phyloP scores from a whole-genome alignment of 2,797 vertebrate genomes.

The Microcaecilia unicolor region DNA sequence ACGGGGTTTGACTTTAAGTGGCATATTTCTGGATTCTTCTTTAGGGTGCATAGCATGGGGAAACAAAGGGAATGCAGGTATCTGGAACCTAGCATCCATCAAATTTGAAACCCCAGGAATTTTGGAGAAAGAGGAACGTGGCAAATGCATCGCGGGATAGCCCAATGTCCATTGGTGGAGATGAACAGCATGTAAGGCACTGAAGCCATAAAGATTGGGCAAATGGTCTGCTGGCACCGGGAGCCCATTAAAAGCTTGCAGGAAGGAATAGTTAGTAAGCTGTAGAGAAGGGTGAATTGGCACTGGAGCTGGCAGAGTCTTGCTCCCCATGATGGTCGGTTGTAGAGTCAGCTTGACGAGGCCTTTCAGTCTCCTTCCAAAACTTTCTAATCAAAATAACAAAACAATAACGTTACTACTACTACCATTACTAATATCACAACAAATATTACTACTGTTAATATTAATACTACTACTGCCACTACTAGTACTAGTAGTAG shows the following conservation, averaged over 20 bases:
- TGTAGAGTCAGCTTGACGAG: too few relatives aligned
- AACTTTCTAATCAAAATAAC: not conserved
- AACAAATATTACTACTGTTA: too few relatives aligned
- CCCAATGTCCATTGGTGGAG: conserved; percentile 95
- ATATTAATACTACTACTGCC: too few relatives aligned
- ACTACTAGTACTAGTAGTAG: too few relatives aligned
- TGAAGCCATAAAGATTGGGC: conserved; percentile 87
- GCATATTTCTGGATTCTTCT: conserved; percentile 46
- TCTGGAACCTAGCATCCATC: conserved; percentile 70
- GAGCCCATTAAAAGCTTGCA: conserved; percentile 85
- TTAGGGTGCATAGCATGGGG: conserved; percentile 84
- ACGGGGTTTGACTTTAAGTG: conserved; percentile 80
- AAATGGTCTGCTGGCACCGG: conserved; percentile 83
- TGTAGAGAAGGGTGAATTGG: conserved; percentile 91
- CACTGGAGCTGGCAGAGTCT: conserved; percentile 86
- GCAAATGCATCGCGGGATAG: conserved; percentile 79
- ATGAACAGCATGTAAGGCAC: conserved; percentile 86
- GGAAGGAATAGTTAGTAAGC: conserved; percentile 87
- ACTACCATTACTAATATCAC: too few relatives aligned
- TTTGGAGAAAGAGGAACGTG: conserved; percentile 85
- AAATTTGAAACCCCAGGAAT: conserved; percentile 63
- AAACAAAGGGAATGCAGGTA: conserved; percentile 78
- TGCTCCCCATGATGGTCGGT: conserved; percentile 76
- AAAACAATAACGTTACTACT: too few relatives aligned
- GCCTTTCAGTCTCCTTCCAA: not conserved